Base-by-base conservation (phyloP, 2,113 vertebrate species). In the cat (Felis catus) region DNA sequence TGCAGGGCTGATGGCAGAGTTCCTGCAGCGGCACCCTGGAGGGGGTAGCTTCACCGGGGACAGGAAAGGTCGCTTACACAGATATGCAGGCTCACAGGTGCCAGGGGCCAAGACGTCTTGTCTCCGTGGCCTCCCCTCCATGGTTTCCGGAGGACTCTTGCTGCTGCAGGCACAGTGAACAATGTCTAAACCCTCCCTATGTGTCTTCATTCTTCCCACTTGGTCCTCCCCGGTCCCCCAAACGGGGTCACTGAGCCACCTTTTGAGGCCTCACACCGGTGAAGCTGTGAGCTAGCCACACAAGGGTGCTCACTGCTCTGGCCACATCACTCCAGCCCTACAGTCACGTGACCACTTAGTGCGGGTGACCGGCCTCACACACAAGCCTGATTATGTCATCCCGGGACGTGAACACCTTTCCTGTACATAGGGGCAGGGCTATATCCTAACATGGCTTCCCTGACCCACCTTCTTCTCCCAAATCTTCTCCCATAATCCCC, bases 241-340 rank as follows among this genome's bases (percentile, higher is more conserved):
- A 14, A 27, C 0, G 13, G 51, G 7, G 27, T 27, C 39, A 29
- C 13, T 1, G 7, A 7, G 29, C 39, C 74, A 29, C 48, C 8
- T 10, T 39, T 39, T 39, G 39, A 39, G 39, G 39, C 39, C 39
- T 39, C 39, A 39, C 74, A 29, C n/a, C 12, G 23, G 10, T 39
- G 61, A 65, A 27, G 33, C 58, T 48, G 18, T 18, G 10, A 61
- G 33, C 23, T 5, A 36, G 33, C 29, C 15, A 14, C 5, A 11
- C 2, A 13, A 7, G 25, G 71, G 1, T 11, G 3, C 3, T 18
- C 8, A 4, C 27, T 16, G 10, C 18, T 71, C 48, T 70, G 19
- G 5, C 53, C 48, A 7, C 2, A 10, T 27, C 29, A n/a, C 39
- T 45, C 2, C 18, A 29, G 1, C 13, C 33, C 55, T 4, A 4